Conservation (phyloP, 2,113 vertebrate genomes). For the Isichthys henryi region DNA sequence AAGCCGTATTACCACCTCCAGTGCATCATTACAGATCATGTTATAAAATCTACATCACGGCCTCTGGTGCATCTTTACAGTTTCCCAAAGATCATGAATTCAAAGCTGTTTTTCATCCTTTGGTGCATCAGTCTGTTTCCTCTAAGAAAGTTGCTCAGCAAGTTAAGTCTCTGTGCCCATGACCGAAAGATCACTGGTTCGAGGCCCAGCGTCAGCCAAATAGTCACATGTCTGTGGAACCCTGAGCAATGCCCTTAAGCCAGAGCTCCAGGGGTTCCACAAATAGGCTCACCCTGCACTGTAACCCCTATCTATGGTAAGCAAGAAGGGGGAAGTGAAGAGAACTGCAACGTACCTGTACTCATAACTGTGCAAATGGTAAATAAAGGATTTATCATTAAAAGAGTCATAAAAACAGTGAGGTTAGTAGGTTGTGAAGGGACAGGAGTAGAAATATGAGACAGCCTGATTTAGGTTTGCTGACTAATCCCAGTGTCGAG, state of each 20-base stretch:
- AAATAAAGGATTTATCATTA: background rate
- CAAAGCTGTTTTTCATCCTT: background rate
- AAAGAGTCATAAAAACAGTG: background rate
- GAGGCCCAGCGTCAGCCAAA: background rate
- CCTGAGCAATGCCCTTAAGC: background rate
- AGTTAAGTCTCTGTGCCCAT: background rate
- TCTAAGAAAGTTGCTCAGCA: background rate
- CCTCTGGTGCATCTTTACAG: background rate
- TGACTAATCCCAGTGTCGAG: constrained; percentile 75
- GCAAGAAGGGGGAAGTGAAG: background rate
- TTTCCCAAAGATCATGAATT: background rate
- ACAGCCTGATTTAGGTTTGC: constrained; percentile 73
- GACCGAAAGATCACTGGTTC: background rate
- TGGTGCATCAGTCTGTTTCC: background rate
- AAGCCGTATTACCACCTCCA: background rate
- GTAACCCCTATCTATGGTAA: background rate
- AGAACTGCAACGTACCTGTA: background rate
- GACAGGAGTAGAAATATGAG: constrained; percentile 47
- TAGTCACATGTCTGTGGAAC: background rate
- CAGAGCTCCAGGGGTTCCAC: background rate
- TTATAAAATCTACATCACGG: background rate
- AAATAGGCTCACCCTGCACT: background rate
- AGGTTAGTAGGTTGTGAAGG: background rate
- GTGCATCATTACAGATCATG: background rate
- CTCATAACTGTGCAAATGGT: background rate